Conservation (phyloP, 2,888 invertebrate species). For the Pyrrhia umbra region DNA sequence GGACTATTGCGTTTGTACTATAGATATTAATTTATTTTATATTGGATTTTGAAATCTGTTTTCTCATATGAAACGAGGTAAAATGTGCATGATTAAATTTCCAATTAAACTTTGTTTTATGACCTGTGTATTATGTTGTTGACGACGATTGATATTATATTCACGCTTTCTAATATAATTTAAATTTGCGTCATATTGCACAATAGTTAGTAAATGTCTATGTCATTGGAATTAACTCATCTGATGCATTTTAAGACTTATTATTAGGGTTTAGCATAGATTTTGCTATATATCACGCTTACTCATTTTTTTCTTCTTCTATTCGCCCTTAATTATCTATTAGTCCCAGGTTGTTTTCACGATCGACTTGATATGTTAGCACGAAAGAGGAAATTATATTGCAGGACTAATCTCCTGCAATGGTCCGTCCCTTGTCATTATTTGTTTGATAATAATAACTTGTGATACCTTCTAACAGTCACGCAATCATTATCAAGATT, state of each 20-base stretch:
- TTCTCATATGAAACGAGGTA: slow-evolving; percentile 32
- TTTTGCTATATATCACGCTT: too few relatives aligned
- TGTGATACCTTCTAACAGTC: slow-evolving; percentile 54
- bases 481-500: slow-evolving; percentile 66
- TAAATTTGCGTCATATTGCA: not conserved
- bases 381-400: slow-evolving; percentile 32
- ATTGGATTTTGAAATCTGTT: slow-evolving; percentile 55
- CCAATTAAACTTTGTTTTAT: slow-evolving; percentile 37
- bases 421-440: slow-evolving; percentile 22
- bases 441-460: slow-evolving; percentile 38
- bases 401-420: slow-evolving; percentile 1
- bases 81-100: slow-evolving; percentile 31
- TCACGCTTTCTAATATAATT: not conserved
- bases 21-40: slow-evolving; percentile 68
- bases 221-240: not conserved
- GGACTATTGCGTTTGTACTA: slow-evolving; percentile 67
- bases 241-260: not conserved
- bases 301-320: not conserved
- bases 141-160: not conserved
- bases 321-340: slow-evolving; percentile 10
- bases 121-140: not conserved
- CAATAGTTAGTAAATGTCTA: not conserved
- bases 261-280: too few relatives aligned
- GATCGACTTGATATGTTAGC: too few relatives aligned
- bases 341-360: too few relatives aligned